These are phyloP conservation scores for Darevskia mixta DNA, from an alignment of 2,797 vertebrate genomes.

Conservation along the genomic window DNA sequence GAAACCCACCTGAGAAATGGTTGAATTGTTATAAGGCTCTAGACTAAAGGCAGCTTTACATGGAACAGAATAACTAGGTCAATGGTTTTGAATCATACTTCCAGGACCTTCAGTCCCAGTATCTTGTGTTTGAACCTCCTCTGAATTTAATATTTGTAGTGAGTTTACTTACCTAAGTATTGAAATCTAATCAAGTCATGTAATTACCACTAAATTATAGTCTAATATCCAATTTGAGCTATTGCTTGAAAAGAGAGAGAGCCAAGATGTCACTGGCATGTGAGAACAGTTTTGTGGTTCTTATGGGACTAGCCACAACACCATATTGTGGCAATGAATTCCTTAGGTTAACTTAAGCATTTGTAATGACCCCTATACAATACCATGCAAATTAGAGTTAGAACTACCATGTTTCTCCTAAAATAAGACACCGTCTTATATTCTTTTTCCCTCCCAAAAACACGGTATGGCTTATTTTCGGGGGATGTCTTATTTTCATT, in stretches of 20 bases:
- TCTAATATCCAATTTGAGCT: not conserved
- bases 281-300: not conserved
- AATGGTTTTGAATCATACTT: constrained; percentile 20
- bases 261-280: not conserved
- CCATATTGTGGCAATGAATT: not conserved
- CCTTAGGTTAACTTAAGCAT: not conserved
- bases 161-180: not conserved
- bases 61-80: not conserved
- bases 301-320: not conserved
- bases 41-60: constrained; percentile 50
- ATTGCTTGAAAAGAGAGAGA: not conserved
- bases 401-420: too few species aligned
- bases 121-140: not conserved
- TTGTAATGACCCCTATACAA: not conserved
- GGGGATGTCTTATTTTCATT: too few species aligned
- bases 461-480: too few species aligned
- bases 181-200: not conserved
- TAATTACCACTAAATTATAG: not conserved
- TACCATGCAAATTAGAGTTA: too few species aligned
- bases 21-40: constrained; percentile 43
- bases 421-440: too few species aligned
- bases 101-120: not conserved
- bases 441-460: too few species aligned
- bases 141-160: not conserved
- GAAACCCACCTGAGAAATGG: not conserved